Conservation (phyloP, 1,140 invertebrate species). For the Antheraea mylitta region DNA sequence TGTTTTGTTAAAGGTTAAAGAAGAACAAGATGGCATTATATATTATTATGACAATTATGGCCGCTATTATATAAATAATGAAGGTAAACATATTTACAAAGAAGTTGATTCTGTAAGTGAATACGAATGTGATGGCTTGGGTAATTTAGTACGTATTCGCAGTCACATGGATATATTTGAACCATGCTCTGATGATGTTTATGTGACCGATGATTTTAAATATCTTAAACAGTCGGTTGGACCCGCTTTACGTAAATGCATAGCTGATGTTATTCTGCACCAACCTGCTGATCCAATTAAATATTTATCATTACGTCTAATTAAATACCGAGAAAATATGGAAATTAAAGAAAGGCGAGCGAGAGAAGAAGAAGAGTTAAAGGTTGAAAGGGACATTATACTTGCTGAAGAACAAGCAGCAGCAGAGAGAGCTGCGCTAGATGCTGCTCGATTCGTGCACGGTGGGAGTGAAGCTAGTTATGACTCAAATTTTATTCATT, state of each 20-base stretch:
- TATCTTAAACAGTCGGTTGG: constrained; percentile 64
- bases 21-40: constrained; percentile 51
- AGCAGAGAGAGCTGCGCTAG: constrained; percentile 49
- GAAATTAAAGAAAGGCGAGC: constrained; percentile 55
- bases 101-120: constrained; percentile 60
- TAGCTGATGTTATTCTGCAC: constrained; percentile 56
- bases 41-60: constrained; percentile 68
- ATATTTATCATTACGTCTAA: constrained; percentile 48
- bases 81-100: constrained; percentile 67
- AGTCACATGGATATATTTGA: constrained; percentile 61
- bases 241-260: constrained; percentile 54
- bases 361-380: constrained; percentile 54
- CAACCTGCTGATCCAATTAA: constrained; percentile 68
- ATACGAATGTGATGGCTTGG: constrained; percentile 71
- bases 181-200: constrained; percentile 55
- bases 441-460: constrained; percentile 39
- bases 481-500: constrained; percentile 63
- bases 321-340: constrained; percentile 64
- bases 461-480: constrained; percentile 62
- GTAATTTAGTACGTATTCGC: constrained; percentile 66
- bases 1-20: constrained; percentile 58
- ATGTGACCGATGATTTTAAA: constrained; percentile 63
- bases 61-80: constrained; percentile 58
- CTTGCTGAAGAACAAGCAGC: constrained; percentile 52
- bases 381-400: constrained; percentile 54